Evolutionary conservation across 2,888 invertebrate species (phyloP).

Genomic region (Proisotoma minuta): DNA sequence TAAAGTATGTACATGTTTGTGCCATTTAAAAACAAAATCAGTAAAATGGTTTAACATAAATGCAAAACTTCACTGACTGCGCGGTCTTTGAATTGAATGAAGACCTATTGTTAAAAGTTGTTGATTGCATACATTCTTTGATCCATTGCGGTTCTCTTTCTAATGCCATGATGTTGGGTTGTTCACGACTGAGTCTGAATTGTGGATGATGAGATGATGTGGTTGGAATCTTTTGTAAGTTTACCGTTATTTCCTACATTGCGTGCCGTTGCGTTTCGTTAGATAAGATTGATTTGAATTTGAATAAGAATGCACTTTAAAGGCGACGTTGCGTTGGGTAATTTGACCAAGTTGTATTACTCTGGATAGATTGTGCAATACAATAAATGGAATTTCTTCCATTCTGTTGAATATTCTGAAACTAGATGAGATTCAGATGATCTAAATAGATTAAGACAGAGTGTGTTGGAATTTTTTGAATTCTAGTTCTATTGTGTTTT

Average conservation of each 20-base stretch:
- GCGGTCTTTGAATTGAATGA: too few relatives aligned
- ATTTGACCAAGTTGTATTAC: neutral
- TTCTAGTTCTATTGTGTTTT: neutral
- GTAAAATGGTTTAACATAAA: too few relatives aligned
- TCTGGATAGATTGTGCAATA: neutral
- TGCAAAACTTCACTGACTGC: too few relatives aligned
- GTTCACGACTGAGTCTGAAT: neutral
- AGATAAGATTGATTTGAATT: neutral
- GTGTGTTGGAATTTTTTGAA: neutral
- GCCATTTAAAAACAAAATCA: too few relatives aligned
- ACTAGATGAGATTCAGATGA: neutral
- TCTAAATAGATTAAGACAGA: neutral
- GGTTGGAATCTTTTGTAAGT: neutral
- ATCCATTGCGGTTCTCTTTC: too few relatives aligned
- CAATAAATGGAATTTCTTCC: neutral
- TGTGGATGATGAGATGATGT: neutral
- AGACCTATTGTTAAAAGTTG: too few relatives aligned
- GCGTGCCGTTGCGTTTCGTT: neutral
- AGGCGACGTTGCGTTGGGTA: too few relatives aligned
- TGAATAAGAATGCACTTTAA: neutral
- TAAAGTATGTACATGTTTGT: too few relatives aligned
- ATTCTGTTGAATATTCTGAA: too few relatives aligned
- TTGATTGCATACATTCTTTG: too few relatives aligned
- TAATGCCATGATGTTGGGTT: too few relatives aligned
- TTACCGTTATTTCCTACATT: neutral